Conservation (phyloP, 2,797 vertebrate species). For the Artibeus jamaicensis region DNA sequence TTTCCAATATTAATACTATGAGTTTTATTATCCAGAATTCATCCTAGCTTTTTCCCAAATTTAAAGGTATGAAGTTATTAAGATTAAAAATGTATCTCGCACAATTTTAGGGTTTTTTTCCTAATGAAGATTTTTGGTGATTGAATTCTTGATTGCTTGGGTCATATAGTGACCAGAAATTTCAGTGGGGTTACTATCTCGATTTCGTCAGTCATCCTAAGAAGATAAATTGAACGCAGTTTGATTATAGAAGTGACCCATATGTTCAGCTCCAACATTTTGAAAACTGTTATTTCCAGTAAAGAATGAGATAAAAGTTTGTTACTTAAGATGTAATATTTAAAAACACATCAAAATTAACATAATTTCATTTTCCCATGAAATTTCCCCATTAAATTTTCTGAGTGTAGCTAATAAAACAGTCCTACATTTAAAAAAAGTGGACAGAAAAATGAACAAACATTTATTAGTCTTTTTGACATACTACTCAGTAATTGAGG, state of each 20-base stretch:
- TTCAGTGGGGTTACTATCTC: neutral
- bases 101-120: no score
- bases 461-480: neutral
- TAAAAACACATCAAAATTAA: constrained; percentile 11
- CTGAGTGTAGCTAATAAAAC: neutral
- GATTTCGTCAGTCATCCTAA: neutral
- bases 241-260: neutral
- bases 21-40: neutral
- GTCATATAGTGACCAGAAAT: neutral
- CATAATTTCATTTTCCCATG: neutral
- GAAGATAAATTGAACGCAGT: neutral
- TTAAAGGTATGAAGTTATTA: neutral
- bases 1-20: neutral
- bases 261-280: neutral
- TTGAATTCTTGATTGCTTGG: neutral
- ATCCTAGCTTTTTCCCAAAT: neutral
- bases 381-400: no score
- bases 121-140: neutral
- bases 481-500: neutral
- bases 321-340: neutral
- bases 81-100: neutral
- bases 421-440: neutral
- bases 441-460: neutral
- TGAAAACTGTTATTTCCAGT: neutral
- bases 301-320: neutral